Percentiles rank a stretch among this genome's conserved stretches.
Conservation (phyloP, 2,888 invertebrate genomes). For the Falcaria lacertinaria region DNA sequence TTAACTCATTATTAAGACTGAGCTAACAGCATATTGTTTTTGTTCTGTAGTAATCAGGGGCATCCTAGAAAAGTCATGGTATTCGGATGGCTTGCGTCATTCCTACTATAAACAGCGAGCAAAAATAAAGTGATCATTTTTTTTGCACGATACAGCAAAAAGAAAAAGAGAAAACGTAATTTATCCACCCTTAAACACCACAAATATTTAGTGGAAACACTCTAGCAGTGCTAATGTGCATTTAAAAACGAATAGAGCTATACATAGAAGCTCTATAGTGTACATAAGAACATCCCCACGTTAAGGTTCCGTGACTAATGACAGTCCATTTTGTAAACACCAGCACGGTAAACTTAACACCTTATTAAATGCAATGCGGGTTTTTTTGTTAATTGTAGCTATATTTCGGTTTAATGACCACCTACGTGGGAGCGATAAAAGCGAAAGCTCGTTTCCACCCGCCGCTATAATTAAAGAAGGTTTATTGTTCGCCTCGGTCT, state of each 20-base stretch:
- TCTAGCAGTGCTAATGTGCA: neutral
- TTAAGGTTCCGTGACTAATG: constrained; percentile 53
- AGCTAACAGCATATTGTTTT: no score
- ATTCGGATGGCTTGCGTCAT: no score
- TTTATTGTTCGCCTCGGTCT: constrained; percentile 54
- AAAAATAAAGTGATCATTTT: no score
- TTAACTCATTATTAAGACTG: no score
- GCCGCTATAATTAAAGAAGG: constrained; percentile 61
- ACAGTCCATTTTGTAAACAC: constrained; percentile 55
- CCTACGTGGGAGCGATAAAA: constrained; percentile 65
- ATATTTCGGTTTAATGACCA: constrained; percentile 69
- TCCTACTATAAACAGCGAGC: no score
- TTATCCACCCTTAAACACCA: neutral
- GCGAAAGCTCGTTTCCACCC: constrained; percentile 54
- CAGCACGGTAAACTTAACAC: constrained; percentile 65
- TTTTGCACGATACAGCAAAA: no score
- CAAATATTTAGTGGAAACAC: no score
- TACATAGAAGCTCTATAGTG: neutral
- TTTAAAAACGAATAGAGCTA: neutral
- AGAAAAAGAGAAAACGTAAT: neutral
- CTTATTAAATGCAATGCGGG: constrained; percentile 64
- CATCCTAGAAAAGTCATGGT: no score
- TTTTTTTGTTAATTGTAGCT: constrained; percentile 73
- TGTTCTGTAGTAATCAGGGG: no score
- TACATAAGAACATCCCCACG: neutral